These are phyloP conservation scores for Mactra quadrangularis DNA, from an alignment of 1,140 invertebrate genomes.

Conservation along the genomic window DNA sequence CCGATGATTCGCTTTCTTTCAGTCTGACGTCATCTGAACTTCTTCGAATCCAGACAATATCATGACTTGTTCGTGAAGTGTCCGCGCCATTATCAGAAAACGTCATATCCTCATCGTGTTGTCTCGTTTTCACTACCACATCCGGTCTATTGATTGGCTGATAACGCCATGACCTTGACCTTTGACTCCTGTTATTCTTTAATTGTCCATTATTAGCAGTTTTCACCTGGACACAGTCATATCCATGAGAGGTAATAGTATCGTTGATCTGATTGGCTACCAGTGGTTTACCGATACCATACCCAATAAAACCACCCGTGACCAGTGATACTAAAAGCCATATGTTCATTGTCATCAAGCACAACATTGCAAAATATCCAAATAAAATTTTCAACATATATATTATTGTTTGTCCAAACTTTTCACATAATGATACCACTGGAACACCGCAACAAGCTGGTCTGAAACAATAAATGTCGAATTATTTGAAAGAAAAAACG, in stretches of 20 bases:
- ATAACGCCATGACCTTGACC: constrained; percentile 52
- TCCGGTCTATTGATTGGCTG: constrained; percentile 18
- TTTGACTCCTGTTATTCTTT: constrained; percentile 35
- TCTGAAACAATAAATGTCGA: constrained; percentile 35
- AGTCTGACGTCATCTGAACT: constrained; percentile 18
- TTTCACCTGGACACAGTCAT: background rate
- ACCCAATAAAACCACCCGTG: constrained; percentile 49
- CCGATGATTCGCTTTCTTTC: constrained; percentile 2
- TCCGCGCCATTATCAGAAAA: background rate
- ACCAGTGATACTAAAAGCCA: constrained; percentile 61
- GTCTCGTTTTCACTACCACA: background rate
- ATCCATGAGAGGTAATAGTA: constrained; percentile 34
- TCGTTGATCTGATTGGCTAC: constrained; percentile 41
- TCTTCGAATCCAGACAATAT: constrained; percentile 38
- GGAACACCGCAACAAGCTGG: constrained; percentile 24
- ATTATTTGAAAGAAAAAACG: too few species aligned
- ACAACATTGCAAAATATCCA: constrained; percentile 63
- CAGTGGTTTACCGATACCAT: constrained; percentile 49
- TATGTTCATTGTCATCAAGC: constrained; percentile 65
- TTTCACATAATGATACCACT: constrained; percentile 38
- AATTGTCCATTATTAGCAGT: background rate
- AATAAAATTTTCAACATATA: constrained; percentile 41
- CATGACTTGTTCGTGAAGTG: background rate
- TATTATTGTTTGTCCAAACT: constrained; percentile 42
- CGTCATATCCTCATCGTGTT: background rate